Evolutionary conservation across 2,888 invertebrate species (phyloP), one percentile per base, ranked within the genome.

Genomic region (Lissonota sp.): DNA sequence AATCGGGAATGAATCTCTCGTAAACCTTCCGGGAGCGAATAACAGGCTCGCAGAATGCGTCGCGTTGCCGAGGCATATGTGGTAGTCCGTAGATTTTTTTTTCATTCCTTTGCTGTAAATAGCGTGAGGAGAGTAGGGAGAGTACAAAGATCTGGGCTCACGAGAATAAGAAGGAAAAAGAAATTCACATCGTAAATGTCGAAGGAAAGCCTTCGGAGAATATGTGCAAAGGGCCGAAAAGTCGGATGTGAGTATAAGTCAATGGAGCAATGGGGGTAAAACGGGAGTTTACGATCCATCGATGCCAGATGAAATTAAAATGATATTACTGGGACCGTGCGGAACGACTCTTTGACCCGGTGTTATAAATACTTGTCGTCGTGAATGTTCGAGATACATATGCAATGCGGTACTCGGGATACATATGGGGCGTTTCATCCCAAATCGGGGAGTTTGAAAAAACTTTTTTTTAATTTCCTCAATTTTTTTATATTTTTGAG

Each of bases 1-100:
- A 85, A 90, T 89, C 88, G 83, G 72, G 85, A 86, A 89, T 87
- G 88, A 88, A 88, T 88, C 85, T 87, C 83, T 83, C 83, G 85
- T 87, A 87, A 88, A 87, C 83, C 85, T 84, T 60, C 79, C 71
- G 76, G 83, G 83, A 85, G 82, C 26, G 26, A 26, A 26, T 26
- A 81, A 84, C 81, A 51, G 8, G 62, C 69, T 40, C 57, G 78
- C 63, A 70, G 75, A 83, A 86, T 85, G 82, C 76, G 83, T 83
- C 71, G 71, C 75, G 62, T 64, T 72, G 58, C 44, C 62, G 8
- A 44, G 63, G 46, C 63, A 16, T 51, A 14, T 51, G 37, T 51
- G 37, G 37, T 10, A 10, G 7, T 37, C 4, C 10, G 8, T n/a
- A 40, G 6, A 39, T 60, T 26, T 26, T 26, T 26, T 26, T 26